phyloP scores from a whole-genome alignment of 2,888 invertebrate species.

The Tetranychus truncatus region DNA sequence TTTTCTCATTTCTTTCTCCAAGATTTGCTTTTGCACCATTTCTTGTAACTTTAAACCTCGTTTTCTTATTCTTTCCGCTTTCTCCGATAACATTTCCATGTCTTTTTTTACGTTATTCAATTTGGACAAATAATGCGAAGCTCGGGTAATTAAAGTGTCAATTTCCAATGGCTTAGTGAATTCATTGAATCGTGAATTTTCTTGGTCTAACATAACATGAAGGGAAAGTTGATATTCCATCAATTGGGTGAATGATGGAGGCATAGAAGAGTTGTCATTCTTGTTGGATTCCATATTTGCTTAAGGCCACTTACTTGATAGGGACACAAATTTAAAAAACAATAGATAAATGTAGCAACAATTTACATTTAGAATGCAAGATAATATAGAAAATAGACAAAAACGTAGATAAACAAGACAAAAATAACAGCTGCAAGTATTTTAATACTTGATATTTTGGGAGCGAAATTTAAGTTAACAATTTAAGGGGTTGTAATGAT shows the following conservation, averaged over 20 bases:
- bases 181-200: slow-evolving; percentile 11
- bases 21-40: background rate
- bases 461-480: background rate
- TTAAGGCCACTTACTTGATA: background rate
- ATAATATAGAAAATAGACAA: background rate
- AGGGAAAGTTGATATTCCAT: slow-evolving; percentile 16
- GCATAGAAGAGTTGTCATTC: background rate
- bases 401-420: background rate
- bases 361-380: background rate
- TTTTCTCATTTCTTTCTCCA: slow-evolving; percentile 11
- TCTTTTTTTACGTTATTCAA: slow-evolving; percentile 15
- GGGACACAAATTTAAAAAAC: background rate
- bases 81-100: slow-evolving; percentile 12
- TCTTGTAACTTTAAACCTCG: slow-evolving; percentile 14
- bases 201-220: slow-evolving; percentile 12
- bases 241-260: slow-evolving; percentile 12
- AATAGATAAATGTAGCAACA: background rate
- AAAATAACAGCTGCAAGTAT: background rate
- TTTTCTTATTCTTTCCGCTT: slow-evolving; percentile 4
- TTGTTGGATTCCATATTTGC: background rate
- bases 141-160: slow-evolving; percentile 12
- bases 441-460: background rate
- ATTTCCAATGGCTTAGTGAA: slow-evolving; percentile 12
- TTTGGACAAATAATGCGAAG: slow-evolving; percentile 13
- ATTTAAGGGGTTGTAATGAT: too few relatives aligned